These are phyloP conservation scores for Amiota communis DNA, from an alignment of 2,888 invertebrate species.

Conservation along the genomic window DNA sequence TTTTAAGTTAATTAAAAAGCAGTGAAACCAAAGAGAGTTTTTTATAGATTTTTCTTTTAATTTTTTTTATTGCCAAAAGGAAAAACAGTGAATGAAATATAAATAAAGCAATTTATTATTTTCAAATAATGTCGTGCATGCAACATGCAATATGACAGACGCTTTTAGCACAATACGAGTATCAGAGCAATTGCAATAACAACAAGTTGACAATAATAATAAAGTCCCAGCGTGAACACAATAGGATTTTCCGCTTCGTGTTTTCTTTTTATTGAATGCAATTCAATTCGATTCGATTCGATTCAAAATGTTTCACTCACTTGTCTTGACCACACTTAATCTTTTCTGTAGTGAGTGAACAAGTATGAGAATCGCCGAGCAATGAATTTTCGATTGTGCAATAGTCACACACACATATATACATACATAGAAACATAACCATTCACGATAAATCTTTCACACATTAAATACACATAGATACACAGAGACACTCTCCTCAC, in stretches of 20 bases:
- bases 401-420: background rate
- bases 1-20: conserved; percentile 18
- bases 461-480: conserved; percentile 52
- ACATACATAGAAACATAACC: background rate
- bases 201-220: conserved; percentile 10
- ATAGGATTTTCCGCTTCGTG: conserved; percentile 23
- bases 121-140: background rate
- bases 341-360: conserved; percentile 27
- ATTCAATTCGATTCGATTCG: conserved; percentile 41
- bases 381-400: conserved; percentile 24
- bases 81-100: conserved; percentile 4
- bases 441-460: conserved; percentile 60
- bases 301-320: conserved; percentile 5
- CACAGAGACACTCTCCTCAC: conserved; percentile 16
- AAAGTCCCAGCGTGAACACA: conserved; percentile 2
- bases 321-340: conserved; percentile 48
- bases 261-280: conserved; percentile 13
- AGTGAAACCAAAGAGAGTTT: background rate
- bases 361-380: conserved; percentile 1
- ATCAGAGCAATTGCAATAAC: background rate
- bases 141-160: background rate
- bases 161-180: background rate
- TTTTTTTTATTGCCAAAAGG: conserved; percentile 1
- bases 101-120: conserved; percentile 13
- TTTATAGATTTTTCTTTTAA: no score